Percentiles rank a stretch among this genome's conserved stretches.
Conservation (phyloP, 1,140 invertebrate genomes). For the Diabrotica undecimpunctata region DNA sequence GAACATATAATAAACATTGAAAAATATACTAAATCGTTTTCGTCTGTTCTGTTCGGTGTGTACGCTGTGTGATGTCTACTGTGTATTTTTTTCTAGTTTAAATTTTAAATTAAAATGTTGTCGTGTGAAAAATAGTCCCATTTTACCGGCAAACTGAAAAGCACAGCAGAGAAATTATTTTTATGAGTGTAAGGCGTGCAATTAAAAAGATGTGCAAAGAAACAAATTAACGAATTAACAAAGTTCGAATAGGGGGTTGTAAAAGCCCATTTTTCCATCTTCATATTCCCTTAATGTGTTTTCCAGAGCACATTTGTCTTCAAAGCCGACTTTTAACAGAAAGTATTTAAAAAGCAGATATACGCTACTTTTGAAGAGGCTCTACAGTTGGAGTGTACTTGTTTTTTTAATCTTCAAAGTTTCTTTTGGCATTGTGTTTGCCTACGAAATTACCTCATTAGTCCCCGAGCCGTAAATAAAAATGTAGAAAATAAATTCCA, state of each 20-base stretch:
- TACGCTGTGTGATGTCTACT: no score
- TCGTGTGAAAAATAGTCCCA: no score
- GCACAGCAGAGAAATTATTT: neutral
- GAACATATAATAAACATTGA: no score
- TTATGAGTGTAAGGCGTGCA: neutral
- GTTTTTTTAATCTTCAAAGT: conserved; percentile 3
- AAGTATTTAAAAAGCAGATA: conserved; percentile 3
- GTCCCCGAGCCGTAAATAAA: conserved; percentile 6
- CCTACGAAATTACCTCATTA: conserved; percentile 13
- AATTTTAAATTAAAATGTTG: no score
- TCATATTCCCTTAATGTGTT: conserved; percentile 2
- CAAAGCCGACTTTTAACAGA: conserved; percentile 2
- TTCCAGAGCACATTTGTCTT: neutral
- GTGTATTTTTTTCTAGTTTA: no score
- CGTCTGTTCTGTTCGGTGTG: no score
- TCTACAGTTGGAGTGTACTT: conserved; percentile 2
- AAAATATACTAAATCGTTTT: no score
- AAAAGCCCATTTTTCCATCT: neutral
- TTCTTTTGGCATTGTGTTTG: conserved; percentile 14
- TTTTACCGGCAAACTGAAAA: no score
- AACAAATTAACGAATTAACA: neutral
- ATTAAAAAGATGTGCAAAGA: conserved; percentile 2
- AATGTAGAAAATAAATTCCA: conserved; percentile 23
- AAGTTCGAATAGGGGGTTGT: neutral
- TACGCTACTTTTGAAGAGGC: neutral